Percentiles rank a stretch among this genome's conserved stretches.
Conservation (phyloP, 2,113 vertebrate species). For the Macquaria australasica region DNA sequence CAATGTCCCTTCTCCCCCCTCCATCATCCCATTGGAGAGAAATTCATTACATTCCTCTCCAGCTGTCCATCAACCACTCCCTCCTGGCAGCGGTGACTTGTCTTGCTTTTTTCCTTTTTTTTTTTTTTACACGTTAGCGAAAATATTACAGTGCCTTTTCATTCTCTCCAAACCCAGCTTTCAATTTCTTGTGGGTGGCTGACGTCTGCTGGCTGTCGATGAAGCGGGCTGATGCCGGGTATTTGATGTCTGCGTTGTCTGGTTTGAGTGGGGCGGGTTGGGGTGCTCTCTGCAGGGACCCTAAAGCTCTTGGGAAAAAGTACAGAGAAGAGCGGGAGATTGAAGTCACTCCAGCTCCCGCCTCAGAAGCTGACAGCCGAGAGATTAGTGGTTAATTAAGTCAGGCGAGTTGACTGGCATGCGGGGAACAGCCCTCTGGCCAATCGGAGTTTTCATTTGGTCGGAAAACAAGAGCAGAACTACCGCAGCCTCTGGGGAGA, state of each 20-base stretch:
- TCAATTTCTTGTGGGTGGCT: constrained; percentile 74
- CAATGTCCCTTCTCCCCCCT: constrained; percentile 17
- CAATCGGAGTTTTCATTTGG: constrained; percentile 62
- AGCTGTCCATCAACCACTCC: constrained; percentile 59
- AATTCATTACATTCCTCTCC: constrained; percentile 62
- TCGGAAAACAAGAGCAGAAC: constrained; percentile 51
- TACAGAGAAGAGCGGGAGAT: constrained; percentile 60
- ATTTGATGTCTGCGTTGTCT: constrained; percentile 60
- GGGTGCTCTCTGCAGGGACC: constrained; percentile 49
- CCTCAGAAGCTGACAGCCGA: constrained; percentile 74
- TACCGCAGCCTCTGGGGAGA: constrained; percentile 49
- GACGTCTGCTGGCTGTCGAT: constrained; percentile 61
- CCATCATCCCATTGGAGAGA: constrained; percentile 14
- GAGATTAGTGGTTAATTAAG: constrained; percentile 81
- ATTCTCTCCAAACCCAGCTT: constrained; percentile 39
- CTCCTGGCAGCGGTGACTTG: constrained; percentile 38
- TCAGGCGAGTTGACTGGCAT: constrained; percentile 70
- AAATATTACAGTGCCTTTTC: constrained; percentile 55
- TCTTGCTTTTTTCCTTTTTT: constrained; percentile 1
- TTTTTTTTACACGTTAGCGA: constrained; percentile 15
- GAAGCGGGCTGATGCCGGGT: constrained; percentile 32
- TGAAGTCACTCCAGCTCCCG: constrained; percentile 75
- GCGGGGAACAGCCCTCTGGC: constrained; percentile 65
- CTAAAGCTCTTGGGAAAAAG: constrained; percentile 59
- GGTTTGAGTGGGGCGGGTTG: constrained; percentile 27